phyloP scores from a whole-genome alignment of 2,888 invertebrate genomes.

The Scrobipalpa atriplicella region DNA sequence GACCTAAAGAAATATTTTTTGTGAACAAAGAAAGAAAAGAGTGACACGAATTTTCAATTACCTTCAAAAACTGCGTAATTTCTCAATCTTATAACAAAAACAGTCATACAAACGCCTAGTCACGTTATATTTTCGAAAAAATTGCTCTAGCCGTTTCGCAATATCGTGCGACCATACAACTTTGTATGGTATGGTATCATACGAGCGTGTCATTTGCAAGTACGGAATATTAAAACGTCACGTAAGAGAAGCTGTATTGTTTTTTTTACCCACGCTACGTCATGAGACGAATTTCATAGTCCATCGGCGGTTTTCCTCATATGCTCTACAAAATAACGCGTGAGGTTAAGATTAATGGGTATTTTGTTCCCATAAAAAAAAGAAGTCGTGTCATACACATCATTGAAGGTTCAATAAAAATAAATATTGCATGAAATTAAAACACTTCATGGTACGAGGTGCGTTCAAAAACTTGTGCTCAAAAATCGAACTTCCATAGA shows the following conservation, averaged over 20 bases:
- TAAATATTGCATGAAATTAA: too few relatives aligned
- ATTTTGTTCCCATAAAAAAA: not conserved
- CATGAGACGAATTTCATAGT: constrained; percentile 22
- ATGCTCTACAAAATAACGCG: not conserved
- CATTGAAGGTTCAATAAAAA: too few relatives aligned
- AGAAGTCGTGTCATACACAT: too few relatives aligned
- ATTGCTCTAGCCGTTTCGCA: constrained; percentile 2
- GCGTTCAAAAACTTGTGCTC: too few relatives aligned
- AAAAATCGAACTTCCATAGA: not conserved
- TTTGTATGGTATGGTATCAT: constrained; percentile 9
- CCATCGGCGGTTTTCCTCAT: not conserved
- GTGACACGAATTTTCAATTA: constrained; percentile 16
- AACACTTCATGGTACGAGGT: too few relatives aligned
- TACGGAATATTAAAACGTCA: constrained; percentile 29
- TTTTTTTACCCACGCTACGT: constrained; percentile 29
- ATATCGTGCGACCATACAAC: constrained; percentile 19
- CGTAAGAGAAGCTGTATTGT: constrained; percentile 32
- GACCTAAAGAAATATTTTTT: not conserved
- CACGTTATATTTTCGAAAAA: constrained; percentile 20
- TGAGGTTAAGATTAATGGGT: constrained; percentile 3
- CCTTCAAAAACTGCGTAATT: not conserved
- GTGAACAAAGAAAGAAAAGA: not conserved
- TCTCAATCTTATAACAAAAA: constrained; percentile 5
- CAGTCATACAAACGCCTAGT: constrained; percentile 1
- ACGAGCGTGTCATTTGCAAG: constrained; percentile 33